Percentiles rank a stretch among this genome's conserved stretches.
Conservation (phyloP, 2,113 vertebrate genomes). For the Aegotheles bennettii region DNA sequence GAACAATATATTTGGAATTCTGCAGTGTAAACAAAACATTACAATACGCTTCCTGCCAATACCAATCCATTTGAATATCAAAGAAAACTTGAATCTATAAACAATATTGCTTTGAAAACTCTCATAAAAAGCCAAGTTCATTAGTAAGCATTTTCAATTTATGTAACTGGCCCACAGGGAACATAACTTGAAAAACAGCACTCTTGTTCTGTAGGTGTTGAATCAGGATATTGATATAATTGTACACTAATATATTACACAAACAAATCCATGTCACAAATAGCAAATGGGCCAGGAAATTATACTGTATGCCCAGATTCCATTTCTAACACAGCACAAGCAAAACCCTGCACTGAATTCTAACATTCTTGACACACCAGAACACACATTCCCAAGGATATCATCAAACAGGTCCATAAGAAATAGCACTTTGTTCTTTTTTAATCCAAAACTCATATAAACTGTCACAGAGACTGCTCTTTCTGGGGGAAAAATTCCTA, state of each 20-base stretch:
- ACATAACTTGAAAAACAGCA: not conserved
- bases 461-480: not conserved
- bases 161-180: not conserved
- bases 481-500: rapidly evolving
- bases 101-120: not conserved
- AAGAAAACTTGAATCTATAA: not conserved
- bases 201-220: not conserved
- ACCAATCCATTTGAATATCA: not conserved
- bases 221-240: not conserved
- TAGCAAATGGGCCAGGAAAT: not conserved
- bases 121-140: not conserved
- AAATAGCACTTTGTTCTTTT: not conserved
- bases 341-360: not conserved
- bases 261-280: not conserved
- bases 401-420: not conserved
- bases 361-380: not conserved
- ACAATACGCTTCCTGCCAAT: not conserved
- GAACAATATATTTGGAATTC: not conserved
- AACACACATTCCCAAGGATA: not conserved
- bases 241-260: not conserved
- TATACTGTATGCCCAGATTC: not conserved
- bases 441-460: not conserved
- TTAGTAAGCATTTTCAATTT: not conserved
- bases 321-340: not conserved
- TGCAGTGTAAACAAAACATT: not conserved